Percentiles rank a stretch among this genome's conserved stretches.
Evolutionary conservation across 2,113 vertebrate genomes (phyloP).

Genomic region (Pogonocichla stellata): DNA sequence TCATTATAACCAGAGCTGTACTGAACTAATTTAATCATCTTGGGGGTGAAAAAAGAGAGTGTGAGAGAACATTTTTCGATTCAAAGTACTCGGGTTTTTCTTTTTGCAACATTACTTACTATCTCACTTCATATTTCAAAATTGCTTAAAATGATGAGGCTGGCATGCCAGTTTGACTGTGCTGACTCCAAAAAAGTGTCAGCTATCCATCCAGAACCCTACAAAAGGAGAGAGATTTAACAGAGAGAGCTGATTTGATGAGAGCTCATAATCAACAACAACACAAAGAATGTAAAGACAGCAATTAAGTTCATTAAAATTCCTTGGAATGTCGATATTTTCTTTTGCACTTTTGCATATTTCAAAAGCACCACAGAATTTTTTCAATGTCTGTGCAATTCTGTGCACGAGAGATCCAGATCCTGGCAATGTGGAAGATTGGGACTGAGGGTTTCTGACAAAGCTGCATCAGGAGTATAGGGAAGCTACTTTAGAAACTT

Average conservation of each 20-base stretch:
- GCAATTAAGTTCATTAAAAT: neutral
- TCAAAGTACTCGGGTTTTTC: neutral
- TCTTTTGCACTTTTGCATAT: neutral
- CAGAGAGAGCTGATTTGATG: neutral
- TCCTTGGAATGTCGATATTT: neutral
- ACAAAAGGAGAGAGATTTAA: neutral
- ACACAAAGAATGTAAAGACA: neutral
- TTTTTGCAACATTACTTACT: neutral
- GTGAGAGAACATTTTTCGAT: constrained; percentile 1
- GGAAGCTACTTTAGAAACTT: neutral
- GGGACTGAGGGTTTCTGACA: neutral
- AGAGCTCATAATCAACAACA: neutral
- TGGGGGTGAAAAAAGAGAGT: neutral
- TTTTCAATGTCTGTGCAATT: neutral
- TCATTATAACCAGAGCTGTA: constrained; percentile 49
- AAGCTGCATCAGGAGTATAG: neutral
- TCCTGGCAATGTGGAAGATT: fast-evolving
- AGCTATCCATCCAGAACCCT: neutral
- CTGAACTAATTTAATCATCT: constrained; percentile 55
- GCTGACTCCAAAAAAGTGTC: neutral
- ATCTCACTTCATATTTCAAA: neutral
- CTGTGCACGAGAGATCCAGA: neutral
- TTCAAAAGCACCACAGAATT: neutral
- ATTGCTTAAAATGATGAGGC: neutral
- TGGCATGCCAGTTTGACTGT: neutral